A percentile compares a stretch with the other conserved stretches of the same genome.
Evolutionary conservation across 2,888 invertebrate genomes (phyloP).

Genomic region (Listrodromus nycthemerus): DNA sequence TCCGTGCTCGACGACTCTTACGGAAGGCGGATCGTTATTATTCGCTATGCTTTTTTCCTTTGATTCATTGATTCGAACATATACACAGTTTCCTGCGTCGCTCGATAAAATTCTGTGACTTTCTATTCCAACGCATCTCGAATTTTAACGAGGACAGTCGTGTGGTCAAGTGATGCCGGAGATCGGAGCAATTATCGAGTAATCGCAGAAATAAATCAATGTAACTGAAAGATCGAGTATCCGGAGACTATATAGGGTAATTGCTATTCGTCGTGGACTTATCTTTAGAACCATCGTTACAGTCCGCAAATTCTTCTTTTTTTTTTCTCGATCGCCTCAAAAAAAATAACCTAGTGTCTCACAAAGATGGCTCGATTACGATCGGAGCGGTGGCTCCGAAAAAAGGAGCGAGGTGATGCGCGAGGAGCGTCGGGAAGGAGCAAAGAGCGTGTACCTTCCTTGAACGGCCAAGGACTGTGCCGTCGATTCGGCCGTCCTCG

Average conservation of each 20-base stretch:
- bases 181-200: neutral
- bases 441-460: neutral
- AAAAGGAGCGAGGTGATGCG: neutral
- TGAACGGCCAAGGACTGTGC: neutral
- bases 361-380: neutral
- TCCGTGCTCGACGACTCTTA: neutral
- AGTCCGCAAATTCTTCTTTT: too few relatives aligned
- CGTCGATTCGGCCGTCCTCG: neutral
- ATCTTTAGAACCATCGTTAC: neutral
- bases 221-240: neutral
- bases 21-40: neutral
- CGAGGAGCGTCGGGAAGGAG: neutral
- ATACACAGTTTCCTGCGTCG: neutral
- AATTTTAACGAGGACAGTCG: neutral
- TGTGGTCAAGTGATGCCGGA: constrained; percentile 1
- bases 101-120: neutral
- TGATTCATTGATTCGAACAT: neutral
- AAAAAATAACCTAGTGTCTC: neutral
- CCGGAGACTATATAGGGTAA: neutral
- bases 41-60: neutral
- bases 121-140: neutral
- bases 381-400: constrained; percentile 2
- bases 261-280: neutral
- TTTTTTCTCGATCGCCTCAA: neutral
- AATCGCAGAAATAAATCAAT: neutral